Evolutionary conservation across 2,888 invertebrate genomes (phyloP), one percentile per base, ranked within the genome.

Genomic region (Halocaridina rubra): DNA sequence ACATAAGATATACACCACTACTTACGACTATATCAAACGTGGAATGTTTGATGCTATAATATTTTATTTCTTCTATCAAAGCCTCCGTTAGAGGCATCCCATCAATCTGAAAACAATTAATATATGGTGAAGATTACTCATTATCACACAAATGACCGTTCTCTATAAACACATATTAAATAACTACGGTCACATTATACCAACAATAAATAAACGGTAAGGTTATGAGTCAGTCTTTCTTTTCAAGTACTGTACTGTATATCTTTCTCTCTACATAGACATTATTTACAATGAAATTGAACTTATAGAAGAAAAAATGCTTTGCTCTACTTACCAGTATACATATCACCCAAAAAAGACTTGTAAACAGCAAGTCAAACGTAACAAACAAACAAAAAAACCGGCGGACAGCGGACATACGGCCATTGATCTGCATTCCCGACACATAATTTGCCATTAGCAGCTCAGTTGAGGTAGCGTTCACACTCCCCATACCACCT

Each of bases 351-450:
- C 97, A 98, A 91, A 97, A 93, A 2, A 98, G 92, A 85, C 95
- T 93, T 0, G 96, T 96, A 90, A 98, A 95, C 29, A 96, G 93
- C 69, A 97, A 92, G 91, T 98, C 97, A 90, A 98, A 98, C 0
- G 96, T 95, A 79, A 96, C 95, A 90, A 97, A 95, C 57, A 98
- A 93, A 90, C 97, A 97, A 92, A 97, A 98, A 91, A 97, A 97
- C 89, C 97, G 92, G 72, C 97, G 92, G 22, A 86, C 88, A 24
- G 88, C 84, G 24, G 88, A 88, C 88, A 88, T 88, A 7, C 88
- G 72, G 1, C 88, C 88, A 64, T 88, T 77, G 32, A 88, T 72
- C 46, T 85, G 86, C 86, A 88, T 80, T 30, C 88, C 88, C 2
- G 88, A 78, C 5, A 82, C 79, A 33, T 86, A 86, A 64, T 86